Evolutionary conservation across 2,888 invertebrate genomes (phyloP).

Genomic region (Troides oblongomaculatus): DNA sequence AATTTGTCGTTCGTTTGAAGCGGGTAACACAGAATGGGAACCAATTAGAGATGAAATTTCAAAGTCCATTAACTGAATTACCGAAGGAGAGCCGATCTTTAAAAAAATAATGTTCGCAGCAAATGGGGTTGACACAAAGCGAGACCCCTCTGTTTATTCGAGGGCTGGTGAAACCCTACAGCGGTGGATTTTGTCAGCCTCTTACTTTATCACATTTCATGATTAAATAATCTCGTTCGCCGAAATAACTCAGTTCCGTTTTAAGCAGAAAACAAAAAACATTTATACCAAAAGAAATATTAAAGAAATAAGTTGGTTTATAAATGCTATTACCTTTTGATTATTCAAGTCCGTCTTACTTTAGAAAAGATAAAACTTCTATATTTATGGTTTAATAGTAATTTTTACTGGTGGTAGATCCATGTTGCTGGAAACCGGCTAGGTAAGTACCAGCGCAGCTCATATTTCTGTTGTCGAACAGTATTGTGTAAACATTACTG

Average conservation of each 20-base stretch:
- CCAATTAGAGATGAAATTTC: conserved; percentile 52
- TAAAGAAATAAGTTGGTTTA: neutral
- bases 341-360: no score
- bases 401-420: no score
- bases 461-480: no score
- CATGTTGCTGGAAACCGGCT: no score
- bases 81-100: conserved; percentile 31
- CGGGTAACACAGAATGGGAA: conserved; percentile 32
- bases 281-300: neutral
- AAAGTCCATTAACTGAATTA: conserved; percentile 57
- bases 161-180: conserved; percentile 13
- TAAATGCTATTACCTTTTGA: no score
- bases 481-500: no score
- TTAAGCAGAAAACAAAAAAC: neutral
- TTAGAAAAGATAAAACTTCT: no score
- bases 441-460: no score
- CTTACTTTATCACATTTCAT: conserved; percentile 20
- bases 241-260: neutral
- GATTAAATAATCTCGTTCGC: conserved; percentile 17
- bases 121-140: conserved; percentile 30
- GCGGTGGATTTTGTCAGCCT: conserved; percentile 21
- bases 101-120: conserved; percentile 44
- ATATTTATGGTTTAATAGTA: no score
- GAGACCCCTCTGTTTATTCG: conserved; percentile 34
- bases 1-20: conserved; percentile 23